Evolutionary conservation across 2,113 vertebrate species (phyloP).

Genomic region (Semnopithecus entellus): DNA sequence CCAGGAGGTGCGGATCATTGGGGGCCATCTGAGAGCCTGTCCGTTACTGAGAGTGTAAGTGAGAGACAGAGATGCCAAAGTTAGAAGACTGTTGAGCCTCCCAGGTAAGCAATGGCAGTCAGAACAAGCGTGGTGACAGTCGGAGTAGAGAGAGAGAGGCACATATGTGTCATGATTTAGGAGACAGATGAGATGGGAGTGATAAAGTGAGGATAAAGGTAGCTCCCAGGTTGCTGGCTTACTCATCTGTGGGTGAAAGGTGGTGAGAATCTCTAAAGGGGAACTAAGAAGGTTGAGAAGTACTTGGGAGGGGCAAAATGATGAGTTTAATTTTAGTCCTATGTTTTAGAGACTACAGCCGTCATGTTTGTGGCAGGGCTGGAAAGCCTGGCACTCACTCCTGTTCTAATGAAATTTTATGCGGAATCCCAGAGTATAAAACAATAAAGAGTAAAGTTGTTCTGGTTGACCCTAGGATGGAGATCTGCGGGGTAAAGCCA

Average conservation of each 20-base stretch:
- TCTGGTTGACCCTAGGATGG: not conserved
- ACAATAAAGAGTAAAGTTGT: not conserved
- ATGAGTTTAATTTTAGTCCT: not conserved
- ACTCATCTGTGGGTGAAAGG: not conserved
- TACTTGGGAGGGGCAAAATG: not conserved
- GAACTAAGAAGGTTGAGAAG: not conserved
- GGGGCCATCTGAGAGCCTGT: not conserved
- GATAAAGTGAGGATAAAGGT: not conserved
- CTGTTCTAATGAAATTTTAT: not conserved
- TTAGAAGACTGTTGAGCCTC: not conserved
- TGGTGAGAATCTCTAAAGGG: not conserved
- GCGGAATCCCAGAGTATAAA: not conserved
- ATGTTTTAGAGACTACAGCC: not conserved
- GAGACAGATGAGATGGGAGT: not conserved
- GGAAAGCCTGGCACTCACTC: not conserved
- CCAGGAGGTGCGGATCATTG: not conserved
- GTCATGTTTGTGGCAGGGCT: not conserved
- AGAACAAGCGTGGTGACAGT: not conserved
- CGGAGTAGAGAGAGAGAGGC: too few species aligned
- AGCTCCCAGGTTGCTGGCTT: not conserved
- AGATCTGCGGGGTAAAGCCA: not conserved
- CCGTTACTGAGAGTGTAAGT: not conserved
- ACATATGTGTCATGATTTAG: not conserved
- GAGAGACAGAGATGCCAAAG: not conserved
- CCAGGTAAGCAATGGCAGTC: not conserved